Evolutionary conservation across 2,888 invertebrate genomes (phyloP), one percentile per base, ranked within the genome.

Genomic region (Coelopa pilipes): DNA sequence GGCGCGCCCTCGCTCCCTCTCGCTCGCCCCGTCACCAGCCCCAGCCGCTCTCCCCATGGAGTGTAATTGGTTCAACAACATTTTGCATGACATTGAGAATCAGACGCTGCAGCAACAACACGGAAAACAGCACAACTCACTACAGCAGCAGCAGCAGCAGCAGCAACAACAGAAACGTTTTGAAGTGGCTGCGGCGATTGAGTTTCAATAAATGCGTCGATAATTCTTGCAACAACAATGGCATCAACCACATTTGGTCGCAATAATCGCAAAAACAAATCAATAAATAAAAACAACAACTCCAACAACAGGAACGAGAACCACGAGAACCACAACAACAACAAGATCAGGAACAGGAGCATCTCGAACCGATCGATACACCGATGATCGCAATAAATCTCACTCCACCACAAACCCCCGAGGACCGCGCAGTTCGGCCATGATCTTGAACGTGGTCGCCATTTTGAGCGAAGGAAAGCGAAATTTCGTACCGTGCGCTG

Each of bases 41-140:
- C 15, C 34, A 1, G 3, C 67, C 15, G 0, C 10, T 11, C 50
- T 34, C 34, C 7, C 34, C 19, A 19, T 47, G 63, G 46, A 75
- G 72, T 78, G 76, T 74, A 79, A 81, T 82, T 82, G 80, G 82
- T 83, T 83, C 82, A 82, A 81, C 79, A 81, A 81, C 82, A 78
- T 78, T 70, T 70, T 72, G 78, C 79, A 80, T 83, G 83, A 81
- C 82, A 83, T 83, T 83, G 83, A 82, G 81, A 78, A 76, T 65
- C 69, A 69, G 70, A 73, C 55, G 24, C n/a, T n/a, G 45, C 55
- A 70, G 49, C 34, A 53, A 70, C 24, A 46, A 65, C n/a, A 55
- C 24, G 24, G 45, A 69, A 45, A 72, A 72, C 21, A 68, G 24
- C 21, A 55, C 24, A 1, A n/a, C 13, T n/a, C 2, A 59, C n/a